These are phyloP conservation scores for Hermaeophaga mercurialis DNA, from an alignment of 2,888 invertebrate genomes.

Conservation along the genomic window DNA sequence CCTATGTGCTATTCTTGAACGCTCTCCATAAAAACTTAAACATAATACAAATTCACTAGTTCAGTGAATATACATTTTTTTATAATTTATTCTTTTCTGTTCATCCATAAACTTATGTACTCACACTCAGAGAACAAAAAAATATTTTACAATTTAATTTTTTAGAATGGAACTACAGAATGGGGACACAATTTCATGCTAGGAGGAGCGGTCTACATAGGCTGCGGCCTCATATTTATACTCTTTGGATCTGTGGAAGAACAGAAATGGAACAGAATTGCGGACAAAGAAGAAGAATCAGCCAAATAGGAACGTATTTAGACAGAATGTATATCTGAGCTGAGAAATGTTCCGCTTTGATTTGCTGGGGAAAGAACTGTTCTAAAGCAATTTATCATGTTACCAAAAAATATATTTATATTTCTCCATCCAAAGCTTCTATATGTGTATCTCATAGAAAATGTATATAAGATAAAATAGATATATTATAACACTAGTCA, in stretches of 20 bases:
- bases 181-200: slow-evolving; percentile 56
- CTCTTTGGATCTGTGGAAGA: slow-evolving; percentile 54
- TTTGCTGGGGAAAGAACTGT: not conserved
- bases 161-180: slow-evolving; percentile 53
- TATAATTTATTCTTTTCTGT: no score
- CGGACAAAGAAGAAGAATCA: slow-evolving; percentile 9
- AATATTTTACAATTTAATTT: no score
- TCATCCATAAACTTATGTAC: no score
- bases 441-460: not conserved
- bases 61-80: no score
- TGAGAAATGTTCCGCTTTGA: not conserved
- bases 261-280: slow-evolving; percentile 53
- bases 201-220: slow-evolving; percentile 50
- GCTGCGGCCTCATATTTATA: slow-evolving; percentile 52
- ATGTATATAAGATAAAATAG: not conserved
- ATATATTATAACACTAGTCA: not conserved
- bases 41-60: no score
- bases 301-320: no score
- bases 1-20: no score
- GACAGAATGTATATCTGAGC: not conserved
- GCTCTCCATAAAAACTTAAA: no score
- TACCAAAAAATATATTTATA: not conserved
- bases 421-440: not conserved
- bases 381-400: no score
- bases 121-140: no score